phyloP scores from a whole-genome alignment of 2,113 vertebrate species.

The Steatornis caripensis region DNA sequence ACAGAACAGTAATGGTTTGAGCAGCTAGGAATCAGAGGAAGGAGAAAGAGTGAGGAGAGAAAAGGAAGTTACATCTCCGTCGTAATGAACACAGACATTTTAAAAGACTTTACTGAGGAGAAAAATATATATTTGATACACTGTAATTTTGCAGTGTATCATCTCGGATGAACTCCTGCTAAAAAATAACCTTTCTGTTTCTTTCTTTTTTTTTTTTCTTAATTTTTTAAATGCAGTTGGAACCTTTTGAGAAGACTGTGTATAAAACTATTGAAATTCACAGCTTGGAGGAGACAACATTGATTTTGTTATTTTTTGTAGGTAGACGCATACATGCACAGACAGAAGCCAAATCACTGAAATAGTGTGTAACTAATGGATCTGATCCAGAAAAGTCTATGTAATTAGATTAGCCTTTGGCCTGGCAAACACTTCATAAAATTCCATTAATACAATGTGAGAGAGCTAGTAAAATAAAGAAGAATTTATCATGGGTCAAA shows the following conservation, averaged over 20 bases:
- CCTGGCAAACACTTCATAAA: conserved; percentile 46
- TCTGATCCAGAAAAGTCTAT: conserved; percentile 40
- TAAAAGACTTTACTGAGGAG: background rate
- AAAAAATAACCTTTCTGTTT: background rate
- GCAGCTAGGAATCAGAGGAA: background rate
- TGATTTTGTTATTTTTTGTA: background rate
- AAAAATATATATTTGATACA: background rate
- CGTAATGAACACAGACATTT: background rate
- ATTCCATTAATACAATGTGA: background rate
- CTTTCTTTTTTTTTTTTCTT: background rate
- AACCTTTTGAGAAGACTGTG: background rate
- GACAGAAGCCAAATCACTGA: conserved; percentile 12
- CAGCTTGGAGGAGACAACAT: background rate
- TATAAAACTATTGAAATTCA: background rate
- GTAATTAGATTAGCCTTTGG: conserved; percentile 65
- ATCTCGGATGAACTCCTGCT: background rate
- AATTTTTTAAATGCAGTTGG: background rate
- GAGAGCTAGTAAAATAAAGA: conserved; percentile 16
- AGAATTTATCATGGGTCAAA: background rate
- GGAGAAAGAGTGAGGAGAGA: background rate
- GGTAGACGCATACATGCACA: background rate
- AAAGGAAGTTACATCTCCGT: background rate
- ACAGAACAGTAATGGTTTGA: background rate
- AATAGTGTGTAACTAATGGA: conserved; percentile 40
- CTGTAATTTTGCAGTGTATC: background rate